Evolutionary conservation across 2,888 invertebrate species (phyloP).

Genomic region (Ophion ellenae): DNA sequence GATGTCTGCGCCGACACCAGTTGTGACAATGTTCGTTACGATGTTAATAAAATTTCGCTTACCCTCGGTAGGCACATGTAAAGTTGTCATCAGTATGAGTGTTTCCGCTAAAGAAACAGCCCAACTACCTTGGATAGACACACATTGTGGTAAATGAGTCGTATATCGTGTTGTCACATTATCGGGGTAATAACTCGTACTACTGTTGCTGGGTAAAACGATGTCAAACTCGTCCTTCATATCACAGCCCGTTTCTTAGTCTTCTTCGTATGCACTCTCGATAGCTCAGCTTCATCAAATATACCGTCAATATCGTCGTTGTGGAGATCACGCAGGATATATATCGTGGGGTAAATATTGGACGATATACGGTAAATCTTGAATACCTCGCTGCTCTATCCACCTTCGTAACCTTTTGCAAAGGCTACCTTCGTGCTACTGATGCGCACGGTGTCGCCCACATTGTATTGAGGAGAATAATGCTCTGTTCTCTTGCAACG

Average conservation of each 20-base stretch:
- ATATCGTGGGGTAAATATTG: no score
- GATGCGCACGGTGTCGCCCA: conserved; percentile 22
- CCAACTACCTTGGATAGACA: conserved; percentile 39
- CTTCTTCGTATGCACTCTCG: no score
- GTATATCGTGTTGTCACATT: conserved; percentile 35
- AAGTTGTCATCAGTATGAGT: conserved; percentile 37
- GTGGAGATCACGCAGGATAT: no score
- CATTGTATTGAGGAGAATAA: conserved; percentile 20
- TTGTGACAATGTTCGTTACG: conserved; percentile 5
- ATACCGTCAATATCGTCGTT: no score
- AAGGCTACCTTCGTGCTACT: background rate
- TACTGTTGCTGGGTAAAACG: conserved; percentile 12
- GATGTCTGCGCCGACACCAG: background rate
- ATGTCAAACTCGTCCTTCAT: conserved; percentile 5
- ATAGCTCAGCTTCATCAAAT: no score
- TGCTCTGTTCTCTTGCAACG: conserved; percentile 17
- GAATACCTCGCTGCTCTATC: no score
- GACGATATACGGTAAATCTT: no score
- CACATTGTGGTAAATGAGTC: conserved; percentile 32
- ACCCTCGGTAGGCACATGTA: conserved; percentile 29
- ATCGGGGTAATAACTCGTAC: conserved; percentile 14
- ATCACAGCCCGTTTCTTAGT: background rate
- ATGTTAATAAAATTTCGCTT: conserved; percentile 8
- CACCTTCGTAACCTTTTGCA: background rate
- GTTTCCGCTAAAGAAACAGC: conserved; percentile 39